phyloP scores from a whole-genome alignment of 2,113 vertebrate genomes.

The Sinocyclocheilus anophthalmus region DNA sequence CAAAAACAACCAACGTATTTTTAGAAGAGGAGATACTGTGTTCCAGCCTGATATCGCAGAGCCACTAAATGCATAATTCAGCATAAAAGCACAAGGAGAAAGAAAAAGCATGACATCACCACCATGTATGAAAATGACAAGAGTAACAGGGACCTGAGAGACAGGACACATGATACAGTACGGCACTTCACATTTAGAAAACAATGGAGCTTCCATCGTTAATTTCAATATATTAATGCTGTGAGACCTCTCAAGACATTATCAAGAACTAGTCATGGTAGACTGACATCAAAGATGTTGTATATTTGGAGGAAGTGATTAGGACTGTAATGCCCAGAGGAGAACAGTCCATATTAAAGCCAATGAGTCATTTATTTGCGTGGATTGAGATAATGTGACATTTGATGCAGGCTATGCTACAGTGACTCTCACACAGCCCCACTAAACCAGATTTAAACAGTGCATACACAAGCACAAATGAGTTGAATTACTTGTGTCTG shows the following conservation, averaged over 20 bases:
- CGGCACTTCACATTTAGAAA: background rate
- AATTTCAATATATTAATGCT: background rate
- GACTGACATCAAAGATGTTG: background rate
- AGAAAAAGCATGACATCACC: background rate
- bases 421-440: background rate
- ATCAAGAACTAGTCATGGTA: background rate
- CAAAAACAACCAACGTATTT: background rate
- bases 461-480: background rate
- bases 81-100: background rate
- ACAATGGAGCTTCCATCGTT: background rate
- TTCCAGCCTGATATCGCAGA: background rate
- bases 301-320: constrained; percentile 1
- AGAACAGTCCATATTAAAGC: background rate
- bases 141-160: background rate
- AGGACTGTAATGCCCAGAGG: background rate
- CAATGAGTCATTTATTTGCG: constrained; percentile 28
- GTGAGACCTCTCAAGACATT: background rate
- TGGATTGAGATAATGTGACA: constrained; percentile 35
- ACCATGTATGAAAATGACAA: background rate
- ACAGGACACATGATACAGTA: background rate
- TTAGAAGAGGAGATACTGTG: background rate
- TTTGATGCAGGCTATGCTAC: constrained; percentile 28
- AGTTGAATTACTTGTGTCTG: constrained; percentile 9
- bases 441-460: constrained; percentile 11
- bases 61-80: constrained; percentile 46